Conservation (phyloP, 2,797 vertebrate species). For the Enteromius treurensis region DNA sequence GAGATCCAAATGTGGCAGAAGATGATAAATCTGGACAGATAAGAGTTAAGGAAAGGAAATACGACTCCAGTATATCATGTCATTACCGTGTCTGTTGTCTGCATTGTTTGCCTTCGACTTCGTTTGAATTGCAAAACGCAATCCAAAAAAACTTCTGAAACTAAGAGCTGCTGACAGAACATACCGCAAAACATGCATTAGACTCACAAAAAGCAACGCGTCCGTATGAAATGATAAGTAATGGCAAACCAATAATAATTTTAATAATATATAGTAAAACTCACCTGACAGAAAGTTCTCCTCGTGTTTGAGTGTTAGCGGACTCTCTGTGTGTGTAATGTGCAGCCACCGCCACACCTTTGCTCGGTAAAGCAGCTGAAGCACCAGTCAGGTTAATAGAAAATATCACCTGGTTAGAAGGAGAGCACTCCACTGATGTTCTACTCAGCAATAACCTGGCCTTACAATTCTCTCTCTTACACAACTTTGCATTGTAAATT, state of each 20-base stretch:
- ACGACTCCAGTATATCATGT: not conserved
- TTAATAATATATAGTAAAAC: not conserved
- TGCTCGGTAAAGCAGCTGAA: constrained; percentile 25
- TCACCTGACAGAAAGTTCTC: not conserved
- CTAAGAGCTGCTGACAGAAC: constrained; percentile 6
- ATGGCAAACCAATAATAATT: not conserved
- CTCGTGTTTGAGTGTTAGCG: not conserved
- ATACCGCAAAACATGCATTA: not conserved
- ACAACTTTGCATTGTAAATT: not conserved
- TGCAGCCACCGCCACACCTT: constrained; percentile 69
- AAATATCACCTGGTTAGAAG: not conserved
- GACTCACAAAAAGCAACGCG: not conserved
- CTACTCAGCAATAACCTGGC: not conserved
- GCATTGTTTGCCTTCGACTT: constrained; percentile 2
- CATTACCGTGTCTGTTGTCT: not conserved
- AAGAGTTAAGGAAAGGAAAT: not conserved
- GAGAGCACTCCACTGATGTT: not conserved
- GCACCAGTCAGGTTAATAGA: constrained; percentile 2
- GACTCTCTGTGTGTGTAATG: constrained; percentile 55
- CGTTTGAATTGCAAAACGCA: not conserved
- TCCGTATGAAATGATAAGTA: not conserved
- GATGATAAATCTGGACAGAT: not conserved
- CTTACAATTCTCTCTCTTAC: not conserved
- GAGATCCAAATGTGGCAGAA: not conserved
- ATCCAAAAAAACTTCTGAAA: not conserved